Evolutionary conservation across 2,888 invertebrate genomes (phyloP), one percentile per base, ranked within the genome.

Genomic region (Bombylius discolor): DNA sequence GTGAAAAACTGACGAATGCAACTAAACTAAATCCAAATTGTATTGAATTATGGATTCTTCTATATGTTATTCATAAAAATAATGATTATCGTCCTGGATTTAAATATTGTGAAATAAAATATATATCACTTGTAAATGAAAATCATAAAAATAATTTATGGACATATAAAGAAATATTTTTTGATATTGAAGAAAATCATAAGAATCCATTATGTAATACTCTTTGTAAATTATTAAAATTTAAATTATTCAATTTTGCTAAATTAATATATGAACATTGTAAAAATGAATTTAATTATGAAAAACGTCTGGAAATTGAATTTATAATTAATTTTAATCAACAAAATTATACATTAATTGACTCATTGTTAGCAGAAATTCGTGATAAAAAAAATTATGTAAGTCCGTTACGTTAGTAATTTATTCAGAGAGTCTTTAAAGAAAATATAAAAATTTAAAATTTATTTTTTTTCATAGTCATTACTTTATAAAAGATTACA

Each of bases 161-260:
- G 39, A 55, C 5, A 9, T 23, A 11, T 42, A 46, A 46, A 8
- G 50, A 45, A 14, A 23, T 55, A 32, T 47, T 13, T 23, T 46
- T 33, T 14, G n/a, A 52, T 33, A 13, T 52, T 4, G 5, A 23
- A 33, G 31, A 32, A 13, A 51, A 42, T 11, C 36, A 36, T 32
- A 14, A 32, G 33, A 46, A 46, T 33, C 46, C 52, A 3, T 33
- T 52, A 34, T 46, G 46, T 39, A 51, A 56, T 49, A 49, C 49
- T n/a, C 46, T 58, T 34, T 58, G 49, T 49, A 42, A 52, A 14
- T 58, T 58, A 49, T 39, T 58, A 45, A 56, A 54, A 58, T 49
- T 58, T 13, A 56, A 51, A 14, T 34, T 53, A 7, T 56, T 46
- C 47, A 53, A 56, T 39, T 58, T 58, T 49, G 58, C 58, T 7